Percentiles rank a stretch among this genome's conserved stretches.
phyloP scores from a whole-genome alignment of 1,140 invertebrate genomes.

The Trissolcus basalis region DNA sequence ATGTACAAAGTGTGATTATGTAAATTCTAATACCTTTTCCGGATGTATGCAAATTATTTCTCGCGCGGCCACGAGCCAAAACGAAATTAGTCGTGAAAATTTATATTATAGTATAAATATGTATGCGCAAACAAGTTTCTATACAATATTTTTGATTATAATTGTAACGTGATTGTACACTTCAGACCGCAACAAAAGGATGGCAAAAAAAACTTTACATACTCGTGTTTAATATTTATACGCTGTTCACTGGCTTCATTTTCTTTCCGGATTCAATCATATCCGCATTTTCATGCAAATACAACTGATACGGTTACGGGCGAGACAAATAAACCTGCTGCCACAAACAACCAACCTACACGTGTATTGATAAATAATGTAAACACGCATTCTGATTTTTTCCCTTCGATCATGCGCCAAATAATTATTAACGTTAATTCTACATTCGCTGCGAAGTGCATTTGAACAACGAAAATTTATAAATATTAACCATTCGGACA shows the following conservation, averaged over 20 bases:
- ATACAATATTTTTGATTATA: slow-evolving; percentile 9
- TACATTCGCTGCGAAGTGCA: no score
- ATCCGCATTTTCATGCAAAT: slow-evolving; percentile 58
- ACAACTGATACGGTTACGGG: slow-evolving; percentile 49
- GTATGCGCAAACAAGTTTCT: slow-evolving; percentile 1
- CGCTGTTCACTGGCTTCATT: slow-evolving; percentile 40
- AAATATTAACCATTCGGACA: no score
- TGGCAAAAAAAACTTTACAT: slow-evolving; percentile 30
- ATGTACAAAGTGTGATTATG: slow-evolving; percentile 45
- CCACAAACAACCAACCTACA: slow-evolving; percentile 12
- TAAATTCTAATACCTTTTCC: slow-evolving; percentile 40
- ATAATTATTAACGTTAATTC: no score
- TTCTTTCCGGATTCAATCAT: slow-evolving; percentile 59
- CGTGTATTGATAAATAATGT: slow-evolving; percentile 35
- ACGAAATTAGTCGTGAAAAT: slow-evolving; percentile 18
- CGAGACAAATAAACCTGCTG: slow-evolving; percentile 43
- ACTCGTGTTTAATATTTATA: slow-evolving; percentile 49
- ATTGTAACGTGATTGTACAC: slow-evolving; percentile 1
- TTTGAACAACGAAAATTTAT: no score
- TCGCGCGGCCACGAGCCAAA: slow-evolving; percentile 4
- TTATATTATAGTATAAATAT: slow-evolving; percentile 14
- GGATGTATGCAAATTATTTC: slow-evolving; percentile 37
- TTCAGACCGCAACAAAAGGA: slow-evolving; percentile 11
- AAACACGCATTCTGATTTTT: slow-evolving; percentile 30
- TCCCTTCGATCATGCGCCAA: slow-evolving; percentile 6